phyloP scores from a whole-genome alignment of 2,888 invertebrate species.

The Drosophila kambysellisi region DNA sequence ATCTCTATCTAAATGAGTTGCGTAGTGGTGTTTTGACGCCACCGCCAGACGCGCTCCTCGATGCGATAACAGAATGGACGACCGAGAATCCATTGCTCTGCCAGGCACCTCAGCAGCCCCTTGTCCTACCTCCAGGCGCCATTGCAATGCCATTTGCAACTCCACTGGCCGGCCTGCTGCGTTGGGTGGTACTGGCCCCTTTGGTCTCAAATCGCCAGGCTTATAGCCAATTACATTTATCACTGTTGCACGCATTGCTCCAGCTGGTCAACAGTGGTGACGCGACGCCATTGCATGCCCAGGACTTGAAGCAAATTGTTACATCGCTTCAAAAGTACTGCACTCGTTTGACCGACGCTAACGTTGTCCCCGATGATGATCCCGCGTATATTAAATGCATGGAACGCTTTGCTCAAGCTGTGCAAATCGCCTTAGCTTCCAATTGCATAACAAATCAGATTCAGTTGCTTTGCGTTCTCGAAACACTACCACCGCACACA shows the following conservation, averaged over 20 bases:
- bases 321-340: conserved; percentile 86
- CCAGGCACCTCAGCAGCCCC: conserved; percentile 88
- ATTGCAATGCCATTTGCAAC: conserved; percentile 94
- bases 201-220: conserved; percentile 85
- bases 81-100: conserved; percentile 89
- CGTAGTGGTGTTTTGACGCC: conserved; percentile 86
- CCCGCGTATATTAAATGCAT: conserved; percentile 86
- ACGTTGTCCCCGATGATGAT: conserved; percentile 85
- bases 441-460: conserved; percentile 93
- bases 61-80: conserved; percentile 90
- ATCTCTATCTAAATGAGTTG: conserved; percentile 88
- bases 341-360: conserved; percentile 84
- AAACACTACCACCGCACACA: conserved; percentile 88
- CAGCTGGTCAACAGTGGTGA: conserved; percentile 85
- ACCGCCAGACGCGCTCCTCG: conserved; percentile 89
- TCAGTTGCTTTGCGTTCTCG: conserved; percentile 88
- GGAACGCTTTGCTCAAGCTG: conserved; percentile 93
- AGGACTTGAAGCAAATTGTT: conserved; percentile 87
- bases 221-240: conserved; percentile 89
- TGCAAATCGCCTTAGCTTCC: conserved; percentile 92
- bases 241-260: conserved; percentile 88
- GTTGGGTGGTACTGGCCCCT: conserved; percentile 91
- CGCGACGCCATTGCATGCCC: conserved; percentile 88
- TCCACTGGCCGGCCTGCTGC: conserved; percentile 92
- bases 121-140: conserved; percentile 90